A percentile compares a stretch with the other conserved stretches of the same genome.
Evolutionary conservation across 2,113 vertebrate species (phyloP).

Genomic region (Anser cygnoides): DNA sequence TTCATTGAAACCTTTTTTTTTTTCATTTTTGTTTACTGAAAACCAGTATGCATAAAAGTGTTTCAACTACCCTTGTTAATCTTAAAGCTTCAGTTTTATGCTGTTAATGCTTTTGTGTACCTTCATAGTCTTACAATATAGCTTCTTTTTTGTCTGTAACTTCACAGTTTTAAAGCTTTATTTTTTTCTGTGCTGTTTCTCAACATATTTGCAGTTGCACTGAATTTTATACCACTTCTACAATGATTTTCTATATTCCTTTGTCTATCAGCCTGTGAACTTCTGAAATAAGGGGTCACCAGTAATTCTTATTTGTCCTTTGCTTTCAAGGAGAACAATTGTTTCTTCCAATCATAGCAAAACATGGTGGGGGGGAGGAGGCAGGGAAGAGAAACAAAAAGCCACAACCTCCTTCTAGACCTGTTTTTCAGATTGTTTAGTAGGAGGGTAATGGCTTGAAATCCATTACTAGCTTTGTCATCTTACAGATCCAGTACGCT

Average conservation of each 20-base stretch:
- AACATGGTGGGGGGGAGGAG: not conserved
- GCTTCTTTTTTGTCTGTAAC: not conserved
- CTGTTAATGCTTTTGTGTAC: not conserved
- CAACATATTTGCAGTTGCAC: not conserved
- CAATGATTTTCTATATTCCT: not conserved
- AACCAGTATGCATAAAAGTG: not conserved
- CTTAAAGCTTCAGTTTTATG: not conserved
- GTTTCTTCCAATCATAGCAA: conserved; percentile 31
- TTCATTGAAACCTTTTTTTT: not conserved
- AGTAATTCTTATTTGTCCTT: conserved; percentile 10
- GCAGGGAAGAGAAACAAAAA: not conserved
- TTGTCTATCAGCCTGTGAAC: not conserved
- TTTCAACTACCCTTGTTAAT: not conserved
- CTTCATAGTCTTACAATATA: not conserved
- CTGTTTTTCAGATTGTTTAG: conserved; percentile 44
- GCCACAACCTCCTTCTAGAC: not conserved
- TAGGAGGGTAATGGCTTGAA: conserved; percentile 29
- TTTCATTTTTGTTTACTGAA: not conserved
- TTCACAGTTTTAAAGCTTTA: not conserved
- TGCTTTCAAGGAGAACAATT: conserved; percentile 43
- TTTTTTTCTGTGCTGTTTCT: not conserved
- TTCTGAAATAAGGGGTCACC: not conserved
- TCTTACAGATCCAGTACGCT: conserved; percentile 31
- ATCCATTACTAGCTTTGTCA: conserved; percentile 36
- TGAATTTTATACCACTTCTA: not conserved